Evolutionary conservation across 2,797 vertebrate species (phyloP), one percentile per base, ranked within the genome.

Genomic region (Gallinago stenura): DNA sequence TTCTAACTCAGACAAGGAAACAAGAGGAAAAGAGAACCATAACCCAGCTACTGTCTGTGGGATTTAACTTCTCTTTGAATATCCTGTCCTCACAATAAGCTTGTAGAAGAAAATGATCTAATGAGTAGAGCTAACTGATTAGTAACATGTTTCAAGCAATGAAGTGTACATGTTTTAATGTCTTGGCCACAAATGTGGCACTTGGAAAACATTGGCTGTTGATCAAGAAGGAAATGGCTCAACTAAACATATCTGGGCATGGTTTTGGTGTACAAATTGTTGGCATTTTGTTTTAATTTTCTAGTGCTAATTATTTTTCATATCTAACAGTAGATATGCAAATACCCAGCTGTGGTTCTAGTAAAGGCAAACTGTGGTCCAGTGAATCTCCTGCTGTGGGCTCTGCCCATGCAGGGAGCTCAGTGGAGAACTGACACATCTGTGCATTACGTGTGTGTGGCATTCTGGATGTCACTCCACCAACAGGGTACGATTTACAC

Each of bases 381-480:
- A 10, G 13, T 70, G 43, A 68, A 30, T 68, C 68, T 31, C 20
- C 15, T 86, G 31, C 53, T 28, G 0, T 45, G n/a, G 71, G 14
- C 43, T 72, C n/a, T 51, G 12, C 58, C 48, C 10, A 3, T 25
- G 21, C 22, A 7, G 19, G 31, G 31, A 62, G 51, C 28, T 92
- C 30, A 15, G 43, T 8, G 19, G 37, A 82, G 15, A 78, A 16
- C 0, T 41, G 31, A 14, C 4, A 9, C 10, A 28, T 76, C 16
- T 66, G 0, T 70, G 41, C 6, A 0, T 43, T 53, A 2, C 1
- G 0, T 25, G 28, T 57, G 19, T 46, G 28, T 64, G n/a, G 10
- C n/a, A n/a, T n/a, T 79, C 31, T 46, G n/a, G 15, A 15, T 50
- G 30, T 57, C 31, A 15, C 33, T 87, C 20, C 61, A 1, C 13